These are phyloP conservation scores for Parazoanthus swiftii DNA, from an alignment of 92 coral and sea anemone genomes.

Conservation along the genomic window DNA sequence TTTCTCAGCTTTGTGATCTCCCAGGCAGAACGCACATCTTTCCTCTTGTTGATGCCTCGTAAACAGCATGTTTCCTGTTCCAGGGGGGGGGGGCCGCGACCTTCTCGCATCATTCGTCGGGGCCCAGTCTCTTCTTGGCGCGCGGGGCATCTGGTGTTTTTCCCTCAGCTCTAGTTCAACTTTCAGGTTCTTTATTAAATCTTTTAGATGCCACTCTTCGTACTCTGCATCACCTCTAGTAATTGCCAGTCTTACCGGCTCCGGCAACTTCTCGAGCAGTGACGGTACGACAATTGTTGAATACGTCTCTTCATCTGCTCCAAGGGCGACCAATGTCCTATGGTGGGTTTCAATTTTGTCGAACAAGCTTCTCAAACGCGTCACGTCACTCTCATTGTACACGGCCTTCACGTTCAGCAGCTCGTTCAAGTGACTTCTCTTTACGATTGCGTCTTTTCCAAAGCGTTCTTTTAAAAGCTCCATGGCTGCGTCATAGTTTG, in stretches of 20 bases:
- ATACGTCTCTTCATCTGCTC: constrained; percentile 15
- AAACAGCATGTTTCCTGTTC: too few relatives aligned
- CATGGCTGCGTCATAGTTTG: constrained; percentile 13
- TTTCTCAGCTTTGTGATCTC: too few relatives aligned
- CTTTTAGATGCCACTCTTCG: background rate
- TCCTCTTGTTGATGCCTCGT: too few relatives aligned
- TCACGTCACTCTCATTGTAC: background rate
- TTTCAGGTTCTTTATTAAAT: background rate
- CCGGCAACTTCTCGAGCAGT: background rate
- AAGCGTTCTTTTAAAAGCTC: constrained; percentile 5
- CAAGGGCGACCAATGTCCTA: constrained; percentile 10
- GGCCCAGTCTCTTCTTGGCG: constrained; percentile 11
- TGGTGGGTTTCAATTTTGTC: constrained; percentile 22
- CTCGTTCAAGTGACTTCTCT: background rate
- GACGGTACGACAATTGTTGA: constrained; percentile 13
- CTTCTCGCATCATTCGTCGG: background rate
- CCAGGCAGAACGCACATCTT: too few relatives aligned
- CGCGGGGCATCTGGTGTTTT: constrained; percentile 3
- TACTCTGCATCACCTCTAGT: constrained; percentile 14
- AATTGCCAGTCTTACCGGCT: background rate
- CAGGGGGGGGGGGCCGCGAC: too few relatives aligned
- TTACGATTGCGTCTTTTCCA: background rate
- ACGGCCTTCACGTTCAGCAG: background rate
- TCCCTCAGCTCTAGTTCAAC: background rate
- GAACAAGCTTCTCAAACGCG: background rate